Evolutionary conservation across 1,140 invertebrate species (phyloP), one percentile per base, ranked within the genome.

Genomic region (Aphelinus atriplicis): DNA sequence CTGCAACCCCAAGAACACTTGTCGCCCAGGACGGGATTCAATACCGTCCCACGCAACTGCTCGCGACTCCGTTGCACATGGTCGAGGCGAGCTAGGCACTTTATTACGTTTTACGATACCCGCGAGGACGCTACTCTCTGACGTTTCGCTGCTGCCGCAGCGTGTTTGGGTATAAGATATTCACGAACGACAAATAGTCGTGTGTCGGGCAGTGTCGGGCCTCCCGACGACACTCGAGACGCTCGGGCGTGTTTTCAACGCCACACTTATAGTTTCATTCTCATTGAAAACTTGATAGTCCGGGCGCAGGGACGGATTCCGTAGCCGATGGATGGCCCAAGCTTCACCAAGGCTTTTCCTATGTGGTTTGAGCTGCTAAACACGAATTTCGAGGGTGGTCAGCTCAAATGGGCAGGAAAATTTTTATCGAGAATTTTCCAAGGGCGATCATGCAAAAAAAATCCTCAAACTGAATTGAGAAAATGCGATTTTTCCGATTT

Each of bases 241-340:
- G 1, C 51, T 10, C 5, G 53, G 64, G 55, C 55, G 67, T 75
- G 60, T 75, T 70, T 75, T 58, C 73, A 75, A 70, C 64, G 48
- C 60, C 26, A 26, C 26, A 26, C 26, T 26, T 26, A 26, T 26
- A 26, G 26, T 26, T 26, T 26, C 26, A 26, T 26, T 26, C 26
- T 26, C 26, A 26, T 26, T 26, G 26, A 26, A 26, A 26, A 26
- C 26, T 26, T 26, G 26, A 26, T 26, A 26, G 26, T 26, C 26
- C 26, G 26, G 26, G 26, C 26, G 26, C 26, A 26, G 26, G 26
- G 26, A 26, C 26, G 26, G 26, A 26, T 26, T 26, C 26, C 26
- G 26, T 26, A 26, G 26, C 26, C 26, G 26, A 26, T 26, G 26
- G 26, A 26, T 26, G 26, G 26, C 26, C 26, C 26, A 26, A 26